Percentiles rank a stretch among this genome's conserved stretches.
Evolutionary conservation across 2,797 vertebrate genomes (phyloP).

Genomic region (Coccyzus lansbergi): DNA sequence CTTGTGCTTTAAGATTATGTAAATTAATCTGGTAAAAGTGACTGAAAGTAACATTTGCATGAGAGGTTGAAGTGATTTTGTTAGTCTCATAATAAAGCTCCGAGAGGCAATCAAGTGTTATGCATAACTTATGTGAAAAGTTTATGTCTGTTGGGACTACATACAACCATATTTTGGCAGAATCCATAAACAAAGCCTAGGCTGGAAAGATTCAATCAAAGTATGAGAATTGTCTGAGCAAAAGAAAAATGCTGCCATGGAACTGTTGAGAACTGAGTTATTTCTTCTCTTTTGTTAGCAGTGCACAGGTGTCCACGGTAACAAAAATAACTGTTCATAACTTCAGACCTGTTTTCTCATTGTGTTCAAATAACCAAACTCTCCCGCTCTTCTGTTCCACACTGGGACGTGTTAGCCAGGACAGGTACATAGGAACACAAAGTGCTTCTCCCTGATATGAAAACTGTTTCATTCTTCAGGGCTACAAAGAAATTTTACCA

Average conservation of each 20-base stretch:
- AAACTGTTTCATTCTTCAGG: neutral
- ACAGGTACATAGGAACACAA: neutral
- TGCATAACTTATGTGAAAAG: neutral
- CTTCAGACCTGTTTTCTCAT: accelerated
- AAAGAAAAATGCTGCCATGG: neutral
- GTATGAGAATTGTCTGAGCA: neutral
- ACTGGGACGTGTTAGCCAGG: accelerated
- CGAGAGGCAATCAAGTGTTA: neutral
- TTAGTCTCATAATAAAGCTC: neutral
- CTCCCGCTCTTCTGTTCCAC: neutral
- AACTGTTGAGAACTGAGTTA: neutral
- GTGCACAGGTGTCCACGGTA: neutral
- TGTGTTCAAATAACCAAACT: neutral
- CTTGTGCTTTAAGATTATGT: neutral
- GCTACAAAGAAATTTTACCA: neutral
- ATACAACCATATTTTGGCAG: neutral
- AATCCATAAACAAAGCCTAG: neutral
- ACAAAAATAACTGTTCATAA: neutral
- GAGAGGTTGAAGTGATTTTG: neutral
- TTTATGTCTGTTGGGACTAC: neutral
- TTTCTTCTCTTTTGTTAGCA: neutral
- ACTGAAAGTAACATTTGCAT: neutral
- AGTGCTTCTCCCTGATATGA: neutral
- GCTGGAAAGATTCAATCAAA: neutral
- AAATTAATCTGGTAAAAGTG: neutral